Conservation (phyloP, 1,140 invertebrate species). For the Steinernema feltiae region DNA sequence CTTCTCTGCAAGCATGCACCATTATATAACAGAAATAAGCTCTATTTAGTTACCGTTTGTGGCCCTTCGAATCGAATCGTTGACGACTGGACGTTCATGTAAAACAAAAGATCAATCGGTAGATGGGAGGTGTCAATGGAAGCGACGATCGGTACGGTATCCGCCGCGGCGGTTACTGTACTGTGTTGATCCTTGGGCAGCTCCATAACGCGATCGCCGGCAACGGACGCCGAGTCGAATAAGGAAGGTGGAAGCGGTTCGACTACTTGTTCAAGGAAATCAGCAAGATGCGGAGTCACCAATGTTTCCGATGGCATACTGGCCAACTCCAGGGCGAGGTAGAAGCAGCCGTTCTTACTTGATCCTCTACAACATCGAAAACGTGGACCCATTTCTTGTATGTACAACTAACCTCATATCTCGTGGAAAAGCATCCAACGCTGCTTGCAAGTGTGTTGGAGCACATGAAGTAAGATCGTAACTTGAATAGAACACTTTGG, state of each 20-base stretch:
- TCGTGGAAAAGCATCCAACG: neutral
- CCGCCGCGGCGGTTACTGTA: conserved; percentile 31
- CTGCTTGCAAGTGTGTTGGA: neutral
- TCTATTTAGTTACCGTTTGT: conserved; percentile 31
- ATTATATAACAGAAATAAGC: neutral
- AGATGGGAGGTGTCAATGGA: conserved; percentile 69
- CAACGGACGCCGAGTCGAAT: conserved; percentile 33
- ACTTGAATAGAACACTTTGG: conserved; percentile 39
- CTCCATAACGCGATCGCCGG: conserved; percentile 55
- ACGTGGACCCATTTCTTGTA: neutral
- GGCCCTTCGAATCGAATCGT: conserved; percentile 73
- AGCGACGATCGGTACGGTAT: conserved; percentile 40
- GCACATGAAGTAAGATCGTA: neutral
- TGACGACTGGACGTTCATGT: conserved; percentile 93
- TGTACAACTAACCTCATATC: neutral
- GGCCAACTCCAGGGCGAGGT: conserved; percentile 49
- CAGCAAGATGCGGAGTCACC: conserved; percentile 84
- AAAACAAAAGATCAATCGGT: conserved; percentile 95
- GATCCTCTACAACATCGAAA: conserved; percentile 1
- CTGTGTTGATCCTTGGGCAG: conserved; percentile 31
- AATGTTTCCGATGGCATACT: conserved; percentile 69
- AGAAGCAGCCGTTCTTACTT: conserved; percentile 52
- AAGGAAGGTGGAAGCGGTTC: conserved; percentile 69
- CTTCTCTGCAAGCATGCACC: conserved; percentile 42
- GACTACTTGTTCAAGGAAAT: conserved; percentile 85